These are phyloP conservation scores for Phthorimaea operculella DNA, from an alignment of 1,140 invertebrate genomes.

Conservation along the genomic window DNA sequence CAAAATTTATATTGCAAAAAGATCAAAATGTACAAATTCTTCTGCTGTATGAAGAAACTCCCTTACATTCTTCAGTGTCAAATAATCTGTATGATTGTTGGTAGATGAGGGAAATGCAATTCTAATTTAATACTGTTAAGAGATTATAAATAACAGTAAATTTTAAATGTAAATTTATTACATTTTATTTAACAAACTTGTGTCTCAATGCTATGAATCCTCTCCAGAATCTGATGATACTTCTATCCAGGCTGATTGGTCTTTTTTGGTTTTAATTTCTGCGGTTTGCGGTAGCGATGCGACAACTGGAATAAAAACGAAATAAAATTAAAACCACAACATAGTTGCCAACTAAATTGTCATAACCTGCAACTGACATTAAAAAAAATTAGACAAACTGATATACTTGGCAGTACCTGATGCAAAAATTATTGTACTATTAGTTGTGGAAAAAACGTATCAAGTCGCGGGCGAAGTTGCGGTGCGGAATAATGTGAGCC, in stretches of 20 bases:
- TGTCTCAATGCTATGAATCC: conserved; percentile 28
- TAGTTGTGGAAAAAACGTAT: no score
- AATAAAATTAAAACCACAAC: conserved; percentile 17
- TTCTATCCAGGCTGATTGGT: conserved; percentile 52
- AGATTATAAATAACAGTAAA: conserved; percentile 44
- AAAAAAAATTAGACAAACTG: no score
- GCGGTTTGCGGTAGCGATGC: conserved; percentile 44
- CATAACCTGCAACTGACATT: no score
- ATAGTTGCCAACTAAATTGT: no score
- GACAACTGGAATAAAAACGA: conserved; percentile 39
- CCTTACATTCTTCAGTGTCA: conserved; percentile 11
- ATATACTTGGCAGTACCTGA: no score
- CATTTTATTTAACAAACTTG: conserved; percentile 45
- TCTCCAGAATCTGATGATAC: conserved; percentile 58
- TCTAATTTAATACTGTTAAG: conserved; percentile 39
- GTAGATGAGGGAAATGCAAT: conserved; percentile 49
- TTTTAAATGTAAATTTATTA: conserved; percentile 52
- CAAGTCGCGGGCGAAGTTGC: no score
- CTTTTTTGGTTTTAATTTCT: conserved; percentile 41
- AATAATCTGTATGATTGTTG: conserved; percentile 27
- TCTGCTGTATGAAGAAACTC: no score
- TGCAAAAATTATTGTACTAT: no score
- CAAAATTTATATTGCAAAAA: no score
- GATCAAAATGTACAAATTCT: no score
- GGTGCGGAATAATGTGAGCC: no score